Evolutionary conservation across 2,888 invertebrate genomes (phyloP).

Genomic region (Pasiphila rectangulata): DNA sequence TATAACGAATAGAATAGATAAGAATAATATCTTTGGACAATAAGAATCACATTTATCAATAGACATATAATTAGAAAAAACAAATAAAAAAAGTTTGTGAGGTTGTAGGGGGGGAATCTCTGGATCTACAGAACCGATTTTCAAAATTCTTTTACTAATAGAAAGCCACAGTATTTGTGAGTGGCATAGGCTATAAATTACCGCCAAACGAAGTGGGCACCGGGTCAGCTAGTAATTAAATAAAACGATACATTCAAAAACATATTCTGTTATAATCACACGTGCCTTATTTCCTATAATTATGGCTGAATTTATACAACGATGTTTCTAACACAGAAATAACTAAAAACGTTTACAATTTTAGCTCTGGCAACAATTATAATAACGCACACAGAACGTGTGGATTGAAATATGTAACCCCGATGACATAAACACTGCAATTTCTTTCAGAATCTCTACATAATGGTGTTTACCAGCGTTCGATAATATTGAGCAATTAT

Average conservation of each 20-base stretch:
- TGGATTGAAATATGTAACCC: constrained; percentile 10
- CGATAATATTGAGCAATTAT: constrained; percentile 39
- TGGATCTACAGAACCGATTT: no score
- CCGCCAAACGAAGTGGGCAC: constrained; percentile 28
- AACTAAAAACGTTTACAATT: constrained; percentile 1
- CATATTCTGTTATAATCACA: constrained; percentile 6
- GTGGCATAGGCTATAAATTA: no score
- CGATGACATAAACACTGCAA: constrained; percentile 8
- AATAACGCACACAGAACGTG: constrained; percentile 1
- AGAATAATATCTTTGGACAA: constrained; percentile 54
- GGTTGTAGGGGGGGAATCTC: no score
- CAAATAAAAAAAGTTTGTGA: no score
- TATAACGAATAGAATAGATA: constrained; percentile 45
- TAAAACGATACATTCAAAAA: constrained; percentile 6
- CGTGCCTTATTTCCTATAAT: constrained; percentile 32
- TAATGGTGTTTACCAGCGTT: constrained; percentile 33
- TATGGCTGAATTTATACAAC: constrained; percentile 39
- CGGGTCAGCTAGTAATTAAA: no score
- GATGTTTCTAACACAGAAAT: constrained; percentile 1
- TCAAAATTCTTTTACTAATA: no score
- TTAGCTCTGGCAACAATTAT: constrained; percentile 15
- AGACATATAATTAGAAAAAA: constrained; percentile 31
- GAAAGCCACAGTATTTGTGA: no score
- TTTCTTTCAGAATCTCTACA: constrained; percentile 18
- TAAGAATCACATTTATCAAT: constrained; percentile 42